phyloP scores from a whole-genome alignment of 1,140 invertebrate species.

The Arion vulgaris region DNA sequence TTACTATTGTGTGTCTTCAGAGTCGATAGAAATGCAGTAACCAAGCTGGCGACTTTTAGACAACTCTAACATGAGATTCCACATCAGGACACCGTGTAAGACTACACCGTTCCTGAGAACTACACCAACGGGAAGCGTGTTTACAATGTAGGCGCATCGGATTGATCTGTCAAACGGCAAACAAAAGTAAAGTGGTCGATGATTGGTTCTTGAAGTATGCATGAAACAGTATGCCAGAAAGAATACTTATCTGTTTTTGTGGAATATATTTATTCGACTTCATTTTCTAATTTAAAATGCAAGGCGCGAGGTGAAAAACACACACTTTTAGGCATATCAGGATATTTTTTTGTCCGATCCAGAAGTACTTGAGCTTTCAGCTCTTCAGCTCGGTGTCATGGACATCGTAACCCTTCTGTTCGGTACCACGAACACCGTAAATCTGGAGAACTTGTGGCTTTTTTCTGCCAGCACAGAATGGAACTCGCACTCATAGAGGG shows the following conservation, averaged over 20 bases:
- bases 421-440: no score
- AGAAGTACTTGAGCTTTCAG: no score
- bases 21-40: neutral
- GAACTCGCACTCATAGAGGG: no score
- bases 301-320: no score
- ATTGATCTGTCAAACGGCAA: slow-evolving; percentile 32
- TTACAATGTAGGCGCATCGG: slow-evolving; percentile 9
- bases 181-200: slow-evolving; percentile 24
- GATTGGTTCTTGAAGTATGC: slow-evolving; percentile 17
- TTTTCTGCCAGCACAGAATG: no score
- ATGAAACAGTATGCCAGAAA: neutral
- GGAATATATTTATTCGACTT: neutral
- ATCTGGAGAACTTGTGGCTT: no score
- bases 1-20: slow-evolving; percentile 19
- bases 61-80: neutral
- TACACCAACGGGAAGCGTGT: neutral
- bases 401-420: no score
- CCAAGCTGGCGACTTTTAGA: slow-evolving; percentile 14
- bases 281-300: no score
- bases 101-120: neutral
- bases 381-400: no score
- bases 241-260: neutral
- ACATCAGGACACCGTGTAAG: slow-evolving; percentile 16
- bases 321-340: no score
- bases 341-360: no score